Evolutionary conservation across 1,140 invertebrate species (phyloP).

Genomic region (Panagrolaimus sp.): DNA sequence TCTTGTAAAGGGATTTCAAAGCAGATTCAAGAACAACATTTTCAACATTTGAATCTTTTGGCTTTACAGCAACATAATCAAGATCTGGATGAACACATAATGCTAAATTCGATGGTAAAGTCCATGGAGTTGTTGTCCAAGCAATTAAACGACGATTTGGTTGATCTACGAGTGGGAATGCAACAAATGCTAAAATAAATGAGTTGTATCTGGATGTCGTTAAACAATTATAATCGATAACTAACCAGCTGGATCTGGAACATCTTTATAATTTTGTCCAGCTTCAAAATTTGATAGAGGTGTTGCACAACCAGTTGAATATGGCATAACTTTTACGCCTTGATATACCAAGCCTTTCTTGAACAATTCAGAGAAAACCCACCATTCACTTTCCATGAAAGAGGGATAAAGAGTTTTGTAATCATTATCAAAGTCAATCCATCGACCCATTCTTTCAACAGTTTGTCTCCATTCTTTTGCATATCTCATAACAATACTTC

Average conservation of each 20-base stretch:
- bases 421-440: constrained; percentile 99
- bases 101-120: constrained; percentile 88
- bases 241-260: constrained; percentile 80
- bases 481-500: constrained; percentile 98
- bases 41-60: constrained; percentile 67
- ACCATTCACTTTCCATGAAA: constrained; percentile 99
- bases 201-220: not conserved
- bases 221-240: constrained; percentile 25
- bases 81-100: constrained; percentile 86
- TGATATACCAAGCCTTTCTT: constrained; percentile 91
- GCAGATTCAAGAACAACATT: constrained; percentile 86
- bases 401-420: constrained; percentile 97
- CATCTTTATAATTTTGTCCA: constrained; percentile 97
- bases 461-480: constrained; percentile 84
- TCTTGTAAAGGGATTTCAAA: constrained; percentile 75
- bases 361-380: constrained; percentile 92
- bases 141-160: constrained; percentile 73
- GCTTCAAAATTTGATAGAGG: constrained; percentile 98
- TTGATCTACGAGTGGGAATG: constrained; percentile 59
- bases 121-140: constrained; percentile 99
- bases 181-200: constrained; percentile 45
- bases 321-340: constrained; percentile 96
- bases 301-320: constrained; percentile 91
- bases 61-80: constrained; percentile 75
- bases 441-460: constrained; percentile 81